phyloP scores from a whole-genome alignment of 2,113 vertebrate species.

The Anser cygnoides region DNA sequence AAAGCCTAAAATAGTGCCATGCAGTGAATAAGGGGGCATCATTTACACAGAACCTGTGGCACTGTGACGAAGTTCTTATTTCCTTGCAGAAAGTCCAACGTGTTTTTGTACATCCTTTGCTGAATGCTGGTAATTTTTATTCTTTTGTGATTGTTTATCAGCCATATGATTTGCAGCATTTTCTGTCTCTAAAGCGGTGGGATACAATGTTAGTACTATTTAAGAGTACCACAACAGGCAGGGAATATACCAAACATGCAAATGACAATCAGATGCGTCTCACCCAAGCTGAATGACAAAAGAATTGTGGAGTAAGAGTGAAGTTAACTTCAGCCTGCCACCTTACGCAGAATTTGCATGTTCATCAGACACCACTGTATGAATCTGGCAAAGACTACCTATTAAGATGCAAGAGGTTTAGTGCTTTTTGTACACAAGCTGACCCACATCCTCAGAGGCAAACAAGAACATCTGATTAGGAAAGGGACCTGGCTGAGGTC shows the following conservation, averaged over 20 bases:
- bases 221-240: neutral
- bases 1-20: neutral
- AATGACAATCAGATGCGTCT: neutral
- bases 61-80: neutral
- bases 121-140: neutral
- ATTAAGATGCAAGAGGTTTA: neutral
- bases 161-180: neutral
- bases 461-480: rapidly evolving
- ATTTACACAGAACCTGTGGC: rapidly evolving
- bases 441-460: neutral
- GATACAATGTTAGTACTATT: neutral
- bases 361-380: neutral
- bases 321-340: neutral
- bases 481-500: neutral
- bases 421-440: neutral
- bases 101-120: neutral
- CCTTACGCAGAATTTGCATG: neutral
- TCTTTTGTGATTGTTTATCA: neutral
- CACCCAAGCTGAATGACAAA: neutral
- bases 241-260: neutral
- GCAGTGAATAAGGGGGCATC: neutral
- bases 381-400: neutral
- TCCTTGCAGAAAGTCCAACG: neutral
- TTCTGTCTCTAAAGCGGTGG: neutral
- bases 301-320: neutral